A percentile compares a stretch with the other conserved stretches of the same genome.
These are phyloP conservation scores for Molorchus minor DNA, from an alignment of 2,888 invertebrate species.

Conservation along the genomic window DNA sequence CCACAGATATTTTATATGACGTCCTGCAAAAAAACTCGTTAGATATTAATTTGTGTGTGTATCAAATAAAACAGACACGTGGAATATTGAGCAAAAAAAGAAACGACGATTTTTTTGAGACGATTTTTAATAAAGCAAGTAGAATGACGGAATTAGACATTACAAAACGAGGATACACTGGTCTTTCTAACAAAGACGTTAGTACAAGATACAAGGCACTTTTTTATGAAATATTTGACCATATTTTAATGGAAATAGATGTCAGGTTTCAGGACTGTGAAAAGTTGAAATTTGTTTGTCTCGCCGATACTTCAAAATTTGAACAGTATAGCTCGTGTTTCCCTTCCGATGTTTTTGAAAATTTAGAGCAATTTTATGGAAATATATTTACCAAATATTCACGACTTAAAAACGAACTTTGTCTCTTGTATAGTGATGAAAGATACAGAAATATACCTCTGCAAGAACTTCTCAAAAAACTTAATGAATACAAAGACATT, in stretches of 20 bases:
- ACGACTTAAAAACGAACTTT: not conserved
- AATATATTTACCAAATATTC: not conserved
- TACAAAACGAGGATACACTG: not conserved
- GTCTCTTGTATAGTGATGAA: not conserved
- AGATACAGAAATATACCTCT: not conserved
- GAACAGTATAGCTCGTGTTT: not conserved
- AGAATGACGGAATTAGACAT: conserved; percentile 9
- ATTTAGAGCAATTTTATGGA: not conserved
- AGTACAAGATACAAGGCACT: not conserved
- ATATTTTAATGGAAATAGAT: conserved; percentile 18
- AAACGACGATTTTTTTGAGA: conserved; percentile 22
- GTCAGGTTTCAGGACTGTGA: conserved; percentile 17
- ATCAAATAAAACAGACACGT: conserved; percentile 27
- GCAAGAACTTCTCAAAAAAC: not conserved
- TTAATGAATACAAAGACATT: conserved; percentile 11
- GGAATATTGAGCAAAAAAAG: conserved; percentile 17
- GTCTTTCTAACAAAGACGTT: too few relatives aligned
- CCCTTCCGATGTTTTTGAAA: not conserved
- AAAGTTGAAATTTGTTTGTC: conserved; percentile 12
- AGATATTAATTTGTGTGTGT: conserved; percentile 39
- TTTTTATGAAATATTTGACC: not conserved
- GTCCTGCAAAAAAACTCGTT: conserved; percentile 36
- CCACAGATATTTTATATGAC: conserved; percentile 34
- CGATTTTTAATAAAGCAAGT: conserved; percentile 19
- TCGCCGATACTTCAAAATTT: conserved; percentile 11